These are phyloP conservation scores for Leucophenga montana DNA, from an alignment of 2,888 invertebrate genomes.

Conservation along the genomic window DNA sequence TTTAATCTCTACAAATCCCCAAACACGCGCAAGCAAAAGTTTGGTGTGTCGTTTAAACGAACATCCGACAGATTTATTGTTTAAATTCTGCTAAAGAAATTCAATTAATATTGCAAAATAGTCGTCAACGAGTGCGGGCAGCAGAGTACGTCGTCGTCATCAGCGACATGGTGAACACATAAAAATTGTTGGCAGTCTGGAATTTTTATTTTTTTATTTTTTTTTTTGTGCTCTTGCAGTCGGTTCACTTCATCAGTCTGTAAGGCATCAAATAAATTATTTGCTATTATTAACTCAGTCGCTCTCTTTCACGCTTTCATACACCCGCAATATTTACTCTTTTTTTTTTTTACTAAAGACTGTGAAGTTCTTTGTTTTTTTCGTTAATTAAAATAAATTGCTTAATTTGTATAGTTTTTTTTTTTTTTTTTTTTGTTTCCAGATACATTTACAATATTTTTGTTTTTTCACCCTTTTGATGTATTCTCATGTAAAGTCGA, in stretches of 20 bases:
- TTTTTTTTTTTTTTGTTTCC: no score
- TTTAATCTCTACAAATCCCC: no score
- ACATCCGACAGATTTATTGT: slow-evolving; percentile 36
- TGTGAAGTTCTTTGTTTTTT: slow-evolving; percentile 36
- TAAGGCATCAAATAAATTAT: slow-evolving; percentile 39
- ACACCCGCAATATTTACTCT: neutral
- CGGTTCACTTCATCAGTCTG: no score
- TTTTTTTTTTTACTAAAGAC: no score
- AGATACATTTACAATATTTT: no score
- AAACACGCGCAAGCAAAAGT: neutral
- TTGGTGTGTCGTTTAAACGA: neutral
- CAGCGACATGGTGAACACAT: slow-evolving; percentile 1
- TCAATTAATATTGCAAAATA: slow-evolving; percentile 32
- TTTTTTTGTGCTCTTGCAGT: slow-evolving; percentile 6
- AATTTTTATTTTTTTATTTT: slow-evolving; percentile 5
- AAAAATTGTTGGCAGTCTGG: slow-evolving; percentile 18
- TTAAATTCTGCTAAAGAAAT: slow-evolving; percentile 31
- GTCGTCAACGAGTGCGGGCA: neutral
- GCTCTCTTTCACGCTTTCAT: slow-evolving; percentile 17
- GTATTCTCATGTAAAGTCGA: neutral
- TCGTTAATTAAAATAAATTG: slow-evolving; percentile 61
- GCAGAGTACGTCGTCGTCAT: neutral
- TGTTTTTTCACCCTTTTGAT: slow-evolving; percentile 16
- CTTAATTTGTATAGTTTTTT: slow-evolving; percentile 57
- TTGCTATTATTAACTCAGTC: slow-evolving; percentile 30